Evolutionary conservation across 1,140 invertebrate genomes (phyloP).

Genomic region (Macrostomum lignano): DNA sequence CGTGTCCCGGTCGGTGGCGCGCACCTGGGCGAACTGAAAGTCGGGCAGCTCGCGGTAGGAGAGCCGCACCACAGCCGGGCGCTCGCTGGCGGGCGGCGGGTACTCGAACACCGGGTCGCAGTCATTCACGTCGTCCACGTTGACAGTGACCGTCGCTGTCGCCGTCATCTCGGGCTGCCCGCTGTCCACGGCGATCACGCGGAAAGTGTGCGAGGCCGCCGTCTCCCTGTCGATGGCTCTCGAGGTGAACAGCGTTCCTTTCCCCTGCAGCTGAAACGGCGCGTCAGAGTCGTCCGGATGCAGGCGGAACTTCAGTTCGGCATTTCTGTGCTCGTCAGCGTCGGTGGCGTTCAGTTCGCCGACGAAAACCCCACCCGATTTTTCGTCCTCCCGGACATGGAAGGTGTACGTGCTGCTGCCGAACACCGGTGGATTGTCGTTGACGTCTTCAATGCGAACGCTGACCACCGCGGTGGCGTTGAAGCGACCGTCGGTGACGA

Average conservation of each 20-base stretch:
- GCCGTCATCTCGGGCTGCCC: constrained; percentile 53
- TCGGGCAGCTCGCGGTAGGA: no score
- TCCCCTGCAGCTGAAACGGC: no score
- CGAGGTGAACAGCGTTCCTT: no score
- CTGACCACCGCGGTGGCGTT: no score
- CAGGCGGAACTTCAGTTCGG: no score
- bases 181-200: constrained; percentile 36
- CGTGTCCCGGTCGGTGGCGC: constrained; percentile 16
- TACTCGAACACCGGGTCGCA: constrained; percentile 23
- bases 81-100: no score
- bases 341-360: constrained; percentile 39
- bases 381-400: constrained; percentile 39
- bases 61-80: constrained; percentile 47
- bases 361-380: constrained; percentile 28
- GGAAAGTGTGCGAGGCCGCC: constrained; percentile 42
- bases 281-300: no score
- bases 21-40: no score
- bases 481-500: no score
- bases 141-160: constrained; percentile 44
- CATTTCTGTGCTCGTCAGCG: no score
- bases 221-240: constrained; percentile 69
- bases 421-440: no score
- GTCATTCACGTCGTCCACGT: constrained; percentile 28
- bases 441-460: no score
- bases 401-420: constrained; percentile 45